Conservation (phyloP, 2,797 vertebrate genomes). For the Bucorvus abyssinicus region DNA sequence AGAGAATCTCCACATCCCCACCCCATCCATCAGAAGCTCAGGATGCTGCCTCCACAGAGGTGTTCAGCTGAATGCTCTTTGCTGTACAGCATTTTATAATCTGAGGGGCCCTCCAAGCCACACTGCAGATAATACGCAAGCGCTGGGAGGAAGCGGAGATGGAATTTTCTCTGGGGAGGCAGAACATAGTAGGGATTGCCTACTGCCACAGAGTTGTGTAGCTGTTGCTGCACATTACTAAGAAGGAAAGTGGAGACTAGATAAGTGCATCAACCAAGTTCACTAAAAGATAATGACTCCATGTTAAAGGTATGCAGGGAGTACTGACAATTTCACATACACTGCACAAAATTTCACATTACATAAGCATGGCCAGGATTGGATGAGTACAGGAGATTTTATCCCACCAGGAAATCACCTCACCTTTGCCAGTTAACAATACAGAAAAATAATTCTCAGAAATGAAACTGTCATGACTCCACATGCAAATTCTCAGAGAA, state of each 20-base stretch:
- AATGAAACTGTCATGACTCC: neutral
- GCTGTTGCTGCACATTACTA: neutral
- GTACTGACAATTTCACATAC: neutral
- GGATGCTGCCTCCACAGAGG: neutral
- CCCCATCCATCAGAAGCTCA: neutral
- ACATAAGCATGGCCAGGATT: neutral
- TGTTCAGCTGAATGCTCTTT: neutral
- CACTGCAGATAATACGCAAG: neutral
- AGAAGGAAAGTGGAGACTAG: neutral
- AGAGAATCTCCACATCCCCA: neutral
- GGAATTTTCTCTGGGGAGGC: neutral
- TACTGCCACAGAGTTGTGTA: fast-evolving
- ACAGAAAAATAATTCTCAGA: neutral
- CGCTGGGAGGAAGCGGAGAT: neutral
- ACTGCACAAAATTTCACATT: neutral
- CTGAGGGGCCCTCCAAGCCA: neutral
- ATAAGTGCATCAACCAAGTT: neutral
- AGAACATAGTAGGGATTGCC: fast-evolving
- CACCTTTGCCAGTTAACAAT: neutral
- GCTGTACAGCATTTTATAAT: neutral
- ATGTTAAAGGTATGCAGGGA: neutral
- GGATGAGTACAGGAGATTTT: neutral
- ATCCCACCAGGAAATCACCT: neutral
- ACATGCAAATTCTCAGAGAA: neutral
- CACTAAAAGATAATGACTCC: neutral